Evolutionary conservation across 1,140 invertebrate species (phyloP).

Genomic region (Drosophila ambigua): DNA sequence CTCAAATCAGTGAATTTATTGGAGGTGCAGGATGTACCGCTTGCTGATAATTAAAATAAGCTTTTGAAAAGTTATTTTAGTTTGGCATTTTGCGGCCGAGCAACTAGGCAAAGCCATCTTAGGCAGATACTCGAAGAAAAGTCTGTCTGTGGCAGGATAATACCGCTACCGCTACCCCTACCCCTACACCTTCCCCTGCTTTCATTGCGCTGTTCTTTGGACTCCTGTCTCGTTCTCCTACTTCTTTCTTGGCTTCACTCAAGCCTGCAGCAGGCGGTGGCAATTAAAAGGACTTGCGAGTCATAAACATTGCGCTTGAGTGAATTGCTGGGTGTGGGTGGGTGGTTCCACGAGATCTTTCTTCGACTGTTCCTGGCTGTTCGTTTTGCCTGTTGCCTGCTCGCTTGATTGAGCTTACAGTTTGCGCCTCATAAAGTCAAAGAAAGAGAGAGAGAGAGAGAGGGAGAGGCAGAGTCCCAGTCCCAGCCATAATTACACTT

Average conservation of each 20-base stretch:
- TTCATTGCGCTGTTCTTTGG: neutral
- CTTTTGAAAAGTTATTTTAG: no score
- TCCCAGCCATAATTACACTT: constrained; percentile 71
- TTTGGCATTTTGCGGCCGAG: no score
- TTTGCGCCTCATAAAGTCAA: constrained; percentile 67
- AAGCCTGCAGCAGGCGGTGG: constrained; percentile 29
- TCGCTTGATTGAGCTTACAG: constrained; percentile 72
- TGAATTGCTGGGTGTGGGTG: constrained; percentile 14
- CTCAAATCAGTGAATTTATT: no score
- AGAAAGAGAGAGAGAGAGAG: constrained; percentile 11
- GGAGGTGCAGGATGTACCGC: no score
- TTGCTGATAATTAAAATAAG: no score
- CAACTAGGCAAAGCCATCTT: no score
- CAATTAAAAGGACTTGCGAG: constrained; percentile 68
- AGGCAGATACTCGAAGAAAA: neutral
- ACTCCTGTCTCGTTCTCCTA: neutral
- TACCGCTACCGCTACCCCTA: neutral
- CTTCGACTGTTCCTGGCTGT: neutral
- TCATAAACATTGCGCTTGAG: constrained; percentile 63
- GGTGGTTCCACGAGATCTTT: neutral
- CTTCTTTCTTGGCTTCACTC: neutral
- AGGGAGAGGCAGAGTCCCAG: no score
- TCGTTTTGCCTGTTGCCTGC: constrained; percentile 4
- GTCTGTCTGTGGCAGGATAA: constrained; percentile 3
- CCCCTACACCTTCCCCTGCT: neutral